A percentile compares a stretch with the other conserved stretches of the same genome.
Conservation (phyloP, 2,797 vertebrate genomes). For the Salmo trutta region DNA sequence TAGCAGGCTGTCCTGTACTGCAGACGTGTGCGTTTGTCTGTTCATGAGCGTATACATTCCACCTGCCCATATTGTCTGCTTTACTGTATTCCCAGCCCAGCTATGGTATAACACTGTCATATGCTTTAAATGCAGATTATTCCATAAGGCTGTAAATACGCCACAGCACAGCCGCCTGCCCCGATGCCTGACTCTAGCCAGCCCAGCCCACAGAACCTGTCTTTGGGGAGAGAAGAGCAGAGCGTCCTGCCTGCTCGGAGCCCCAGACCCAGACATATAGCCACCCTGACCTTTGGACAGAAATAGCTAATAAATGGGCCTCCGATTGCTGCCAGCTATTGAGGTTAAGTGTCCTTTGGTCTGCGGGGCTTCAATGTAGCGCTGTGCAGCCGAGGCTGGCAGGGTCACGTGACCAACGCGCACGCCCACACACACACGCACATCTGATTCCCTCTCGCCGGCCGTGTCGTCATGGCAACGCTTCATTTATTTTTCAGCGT, state of each 20-base stretch:
- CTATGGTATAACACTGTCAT: slow-evolving; percentile 26
- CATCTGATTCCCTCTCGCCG: slow-evolving; percentile 65
- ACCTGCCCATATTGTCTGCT: slow-evolving; percentile 5
- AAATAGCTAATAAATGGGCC: slow-evolving; percentile 75
- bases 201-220: slow-evolving; percentile 22
- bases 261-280: slow-evolving; percentile 40
- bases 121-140: slow-evolving; percentile 30
- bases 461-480: slow-evolving; percentile 84
- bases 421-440: slow-evolving; percentile 38
- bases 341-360: slow-evolving; percentile 80
- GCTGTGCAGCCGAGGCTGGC: slow-evolving; percentile 60
- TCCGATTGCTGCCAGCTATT: slow-evolving; percentile 75
- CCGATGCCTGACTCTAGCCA: slow-evolving; percentile 5
- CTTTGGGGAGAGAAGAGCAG: slow-evolving; percentile 26
- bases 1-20: neutral
- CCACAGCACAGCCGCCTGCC: neutral
- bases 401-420: slow-evolving; percentile 75
- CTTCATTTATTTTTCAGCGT: slow-evolving; percentile 78
- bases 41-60: neutral
- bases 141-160: slow-evolving; percentile 14
- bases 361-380: slow-evolving; percentile 66
- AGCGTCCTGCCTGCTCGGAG: slow-evolving; percentile 7
- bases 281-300: slow-evolving; percentile 67
- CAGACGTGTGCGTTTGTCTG: neutral
- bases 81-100: slow-evolving; percentile 4